Conservation (phyloP, 2,113 vertebrate genomes). For the Ciconia stormi region DNA sequence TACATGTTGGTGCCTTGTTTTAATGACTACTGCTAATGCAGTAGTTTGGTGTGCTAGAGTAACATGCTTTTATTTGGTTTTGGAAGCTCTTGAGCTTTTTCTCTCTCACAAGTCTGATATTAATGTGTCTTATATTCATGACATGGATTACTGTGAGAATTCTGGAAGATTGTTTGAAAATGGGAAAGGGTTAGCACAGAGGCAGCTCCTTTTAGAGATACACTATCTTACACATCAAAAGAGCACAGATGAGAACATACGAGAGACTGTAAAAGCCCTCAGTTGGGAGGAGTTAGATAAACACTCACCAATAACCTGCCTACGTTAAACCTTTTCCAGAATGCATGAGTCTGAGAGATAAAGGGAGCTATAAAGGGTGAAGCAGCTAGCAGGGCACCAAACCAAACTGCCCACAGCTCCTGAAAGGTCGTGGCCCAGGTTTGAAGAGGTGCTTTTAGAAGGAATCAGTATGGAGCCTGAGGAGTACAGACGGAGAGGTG, state of each 20-base stretch:
- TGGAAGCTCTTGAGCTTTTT: background rate
- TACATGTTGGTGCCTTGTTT: background rate
- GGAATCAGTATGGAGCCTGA: constrained; percentile 56
- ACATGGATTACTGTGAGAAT: background rate
- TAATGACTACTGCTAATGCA: background rate
- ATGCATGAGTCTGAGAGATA: constrained; percentile 38
- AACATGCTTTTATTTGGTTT: background rate
- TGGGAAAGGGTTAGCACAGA: background rate
- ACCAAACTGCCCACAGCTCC: background rate
- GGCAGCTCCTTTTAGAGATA: background rate
- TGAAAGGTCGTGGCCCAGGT: background rate
- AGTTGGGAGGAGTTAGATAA: constrained; percentile 52
- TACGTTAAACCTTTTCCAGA: constrained; percentile 47
- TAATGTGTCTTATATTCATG: background rate
- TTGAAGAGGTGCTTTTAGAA: background rate
- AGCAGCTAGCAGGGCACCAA: background rate
- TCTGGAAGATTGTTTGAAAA: background rate
- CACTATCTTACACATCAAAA: constrained; percentile 61
- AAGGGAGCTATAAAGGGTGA: constrained; percentile 63
- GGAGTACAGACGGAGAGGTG: constrained; percentile 80
- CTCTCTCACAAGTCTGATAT: background rate
- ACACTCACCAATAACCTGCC: constrained; percentile 53
- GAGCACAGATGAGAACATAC: background rate
- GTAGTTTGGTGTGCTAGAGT: background rate
- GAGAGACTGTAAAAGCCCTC: background rate